phyloP scores from a whole-genome alignment of 2,888 invertebrate species.

The Cecidostiba fungosa region DNA sequence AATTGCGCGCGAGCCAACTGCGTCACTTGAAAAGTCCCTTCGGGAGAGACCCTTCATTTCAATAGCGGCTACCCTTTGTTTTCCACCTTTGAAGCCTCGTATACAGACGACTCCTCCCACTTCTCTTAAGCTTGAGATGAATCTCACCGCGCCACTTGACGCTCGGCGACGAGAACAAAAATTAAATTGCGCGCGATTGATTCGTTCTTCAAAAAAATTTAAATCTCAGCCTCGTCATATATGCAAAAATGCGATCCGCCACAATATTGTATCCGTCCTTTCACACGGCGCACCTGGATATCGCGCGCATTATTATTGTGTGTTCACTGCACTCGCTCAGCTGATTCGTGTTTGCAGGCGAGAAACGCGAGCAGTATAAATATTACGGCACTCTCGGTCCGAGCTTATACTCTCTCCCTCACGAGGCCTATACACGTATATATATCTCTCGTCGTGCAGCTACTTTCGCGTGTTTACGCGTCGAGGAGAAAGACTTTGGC shows the following conservation, averaged over 20 bases:
- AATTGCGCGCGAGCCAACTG: conserved; percentile 11
- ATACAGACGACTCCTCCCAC: background rate
- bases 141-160: background rate
- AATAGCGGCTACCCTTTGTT: conserved; percentile 4
- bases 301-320: background rate
- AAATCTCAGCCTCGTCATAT: no score
- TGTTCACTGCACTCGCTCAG: background rate
- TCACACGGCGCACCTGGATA: background rate
- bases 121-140: background rate
- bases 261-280: background rate
- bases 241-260: no score
- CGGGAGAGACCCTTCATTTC: background rate
- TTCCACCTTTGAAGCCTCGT: background rate
- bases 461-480: no score
- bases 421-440: background rate
- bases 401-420: background rate
- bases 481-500: no score
- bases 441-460: no score
- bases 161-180: background rate
- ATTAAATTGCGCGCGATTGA: background rate
- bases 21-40: conserved; percentile 1
- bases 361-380: conserved; percentile 40
- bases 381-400: conserved; percentile 16
- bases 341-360: conserved; percentile 5
- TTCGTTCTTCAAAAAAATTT: background rate